These are phyloP conservation scores for Stichopus chloronotus DNA, from an alignment of 35 echinoderm and acorn worm species.

Conservation along the genomic window DNA sequence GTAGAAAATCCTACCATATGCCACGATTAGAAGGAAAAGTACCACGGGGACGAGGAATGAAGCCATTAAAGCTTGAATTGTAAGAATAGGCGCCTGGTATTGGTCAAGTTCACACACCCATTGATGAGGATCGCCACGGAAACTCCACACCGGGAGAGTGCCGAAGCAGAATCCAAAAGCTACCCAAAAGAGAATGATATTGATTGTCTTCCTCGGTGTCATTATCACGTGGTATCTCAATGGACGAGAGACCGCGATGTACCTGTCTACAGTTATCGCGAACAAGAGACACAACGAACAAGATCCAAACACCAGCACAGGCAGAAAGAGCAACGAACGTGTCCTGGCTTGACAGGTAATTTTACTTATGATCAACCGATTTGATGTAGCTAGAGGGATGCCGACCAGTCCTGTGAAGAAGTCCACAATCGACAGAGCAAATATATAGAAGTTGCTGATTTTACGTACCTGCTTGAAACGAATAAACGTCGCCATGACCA, in stretches of 20 bases:
- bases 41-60: not conserved
- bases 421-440: constrained; percentile 16
- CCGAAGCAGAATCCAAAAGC: not conserved
- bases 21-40: not conserved
- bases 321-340: constrained; percentile 29
- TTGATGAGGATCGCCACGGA: constrained; percentile 16
- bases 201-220: constrained; percentile 1
- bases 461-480: constrained; percentile 42
- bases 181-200: not conserved
- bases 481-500: constrained; percentile 1
- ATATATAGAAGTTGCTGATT: constrained; percentile 17
- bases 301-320: not conserved
- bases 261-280: constrained; percentile 28
- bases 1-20: constrained; percentile 35
- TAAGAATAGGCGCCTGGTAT: not conserved
- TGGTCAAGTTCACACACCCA: constrained; percentile 35
- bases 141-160: not conserved
- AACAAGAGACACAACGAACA: not conserved
- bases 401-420: constrained; percentile 5
- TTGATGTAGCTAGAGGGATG: not conserved
- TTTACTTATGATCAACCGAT: constrained; percentile 14
- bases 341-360: not conserved
- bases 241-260: constrained; percentile 40
- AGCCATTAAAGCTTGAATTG: not conserved
- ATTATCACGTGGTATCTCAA: constrained; percentile 28